Evolutionary conservation across 2,888 invertebrate species (phyloP), one percentile per base, ranked within the genome.

Genomic region (Lochmaea capreae): DNA sequence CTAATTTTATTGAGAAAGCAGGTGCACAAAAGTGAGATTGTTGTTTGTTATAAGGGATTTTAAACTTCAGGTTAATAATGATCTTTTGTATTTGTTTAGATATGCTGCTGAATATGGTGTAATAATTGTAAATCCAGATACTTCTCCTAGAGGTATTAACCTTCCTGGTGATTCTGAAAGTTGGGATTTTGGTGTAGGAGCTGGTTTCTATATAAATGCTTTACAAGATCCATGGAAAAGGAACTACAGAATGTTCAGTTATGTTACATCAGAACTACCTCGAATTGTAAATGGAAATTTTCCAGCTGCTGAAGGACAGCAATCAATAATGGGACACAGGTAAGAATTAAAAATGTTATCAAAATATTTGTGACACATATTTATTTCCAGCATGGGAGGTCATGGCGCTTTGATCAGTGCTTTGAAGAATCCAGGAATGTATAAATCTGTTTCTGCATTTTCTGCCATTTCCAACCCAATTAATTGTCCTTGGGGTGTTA

Each of bases 181-280:
- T 18, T 98, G 95, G 92, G 98, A 98, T 87, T 97, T 99, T 88
- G 99, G 99, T 42, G 93, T 93, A 11, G 95, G 95, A 8, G 99
- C 99, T 76, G 97, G 98, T 0, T 98, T 98, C 87, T 99, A 99
- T 87, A 89, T 99, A 1, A 95, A 99, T 89, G 97, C 99, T 6
- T 92, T 93, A 0, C 90, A 93, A 81, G 93, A 93, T n/a, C 97
- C 97, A 18, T 99, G 98, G 98, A 92, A 93, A 49, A 92, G 91
- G 43, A 92, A 99, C 88, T 99, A 98, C 85, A 91, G 93, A 82
- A 99, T 99, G 99, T 98, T 92, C 83, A 94, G 94, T 76, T 99
- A 99, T 83, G 88, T 99, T n/a, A 96, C 95, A 9, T 90, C 91
- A 72, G 98, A 98, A 88, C 88, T 98, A 62, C 92, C 94, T 74